Conservation (phyloP, 30 jellyfish, hydroid and myxozoan genomes). For the Turritopsis dohrnii region DNA sequence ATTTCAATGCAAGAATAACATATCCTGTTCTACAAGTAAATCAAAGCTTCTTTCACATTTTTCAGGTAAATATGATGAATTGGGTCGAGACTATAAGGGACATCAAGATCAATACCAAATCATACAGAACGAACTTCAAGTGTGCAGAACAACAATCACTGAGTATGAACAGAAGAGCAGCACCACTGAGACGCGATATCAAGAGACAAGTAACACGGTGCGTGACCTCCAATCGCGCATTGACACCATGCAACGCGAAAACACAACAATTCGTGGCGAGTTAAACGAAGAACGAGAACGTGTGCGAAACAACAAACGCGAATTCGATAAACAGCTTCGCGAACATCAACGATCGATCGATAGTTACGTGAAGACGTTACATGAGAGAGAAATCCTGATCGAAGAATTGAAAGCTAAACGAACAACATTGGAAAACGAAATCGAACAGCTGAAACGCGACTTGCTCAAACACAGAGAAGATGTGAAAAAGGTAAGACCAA, state of each 20-base stretch:
- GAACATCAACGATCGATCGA: conserved; percentile 81
- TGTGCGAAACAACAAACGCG: conserved; percentile 63
- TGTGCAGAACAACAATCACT: conserved; percentile 45
- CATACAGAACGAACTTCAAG: conserved; percentile 51
- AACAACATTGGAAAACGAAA: conserved; percentile 77
- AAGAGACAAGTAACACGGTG: conserved; percentile 52
- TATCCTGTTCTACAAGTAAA: no score
- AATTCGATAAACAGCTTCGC: conserved; percentile 71
- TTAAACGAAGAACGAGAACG: conserved; percentile 69
- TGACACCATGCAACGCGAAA: conserved; percentile 61
- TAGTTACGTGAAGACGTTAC: conserved; percentile 44
- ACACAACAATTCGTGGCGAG: conserved; percentile 59
- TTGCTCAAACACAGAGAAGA: conserved; percentile 90
- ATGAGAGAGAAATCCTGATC: conserved; percentile 70
- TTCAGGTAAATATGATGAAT: conserved; percentile 5
- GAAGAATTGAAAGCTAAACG: conserved; percentile 76
- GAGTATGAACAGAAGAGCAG: conserved; percentile 27
- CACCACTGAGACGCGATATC: conserved; percentile 38
- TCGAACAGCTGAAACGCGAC: conserved; percentile 77
- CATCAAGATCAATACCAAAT: conserved; percentile 13
- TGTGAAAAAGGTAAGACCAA: conserved; percentile 54
- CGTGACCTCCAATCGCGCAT: conserved; percentile 60
- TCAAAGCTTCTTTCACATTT: neutral
- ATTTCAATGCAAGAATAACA: no score
- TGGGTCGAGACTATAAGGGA: conserved; percentile 12